Percentiles rank a stretch among this genome's conserved stretches.
These are phyloP conservation scores for Trinorchestia longiramus DNA, from an alignment of 1,140 invertebrate species.

Conservation along the genomic window DNA sequence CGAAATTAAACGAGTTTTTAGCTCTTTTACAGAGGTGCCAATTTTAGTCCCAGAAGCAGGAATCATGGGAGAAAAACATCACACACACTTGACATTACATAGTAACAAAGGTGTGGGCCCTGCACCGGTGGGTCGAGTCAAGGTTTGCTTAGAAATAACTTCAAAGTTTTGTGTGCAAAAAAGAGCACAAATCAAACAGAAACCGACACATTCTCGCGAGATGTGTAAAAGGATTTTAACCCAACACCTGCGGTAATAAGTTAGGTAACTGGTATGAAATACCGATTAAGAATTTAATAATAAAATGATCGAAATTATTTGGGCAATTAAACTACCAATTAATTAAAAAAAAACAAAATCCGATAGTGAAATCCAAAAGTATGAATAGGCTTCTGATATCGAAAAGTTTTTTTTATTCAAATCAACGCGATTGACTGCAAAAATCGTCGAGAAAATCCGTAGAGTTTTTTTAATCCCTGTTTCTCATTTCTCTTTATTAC, in stretches of 20 bases:
- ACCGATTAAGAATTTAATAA: too few relatives aligned
- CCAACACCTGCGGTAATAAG: too few relatives aligned
- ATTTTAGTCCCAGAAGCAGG: not conserved
- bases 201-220: too few relatives aligned
- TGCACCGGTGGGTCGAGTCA: not conserved
- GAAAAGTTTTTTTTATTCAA: not conserved
- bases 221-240: too few relatives aligned
- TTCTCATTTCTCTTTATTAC: too few relatives aligned
- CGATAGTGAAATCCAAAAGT: not conserved
- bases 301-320: too few relatives aligned
- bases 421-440: not conserved
- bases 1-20: not conserved
- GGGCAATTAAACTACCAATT: too few relatives aligned
- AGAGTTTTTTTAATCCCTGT: too few relatives aligned
- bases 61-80: not conserved
- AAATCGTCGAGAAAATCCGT: not conserved
- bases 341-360: not conserved
- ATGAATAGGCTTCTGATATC: not conserved
- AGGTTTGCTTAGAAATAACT: not conserved
- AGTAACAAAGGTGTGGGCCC: too few relatives aligned
- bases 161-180: not conserved
- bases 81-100: not conserved
- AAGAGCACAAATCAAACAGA: not conserved
- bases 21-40: too few relatives aligned
- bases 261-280: too few relatives aligned